Evolutionary conservation across 2,888 invertebrate species (phyloP), one percentile per base, ranked within the genome.

Genomic region (Synanthedon andrenaeformis): DNA sequence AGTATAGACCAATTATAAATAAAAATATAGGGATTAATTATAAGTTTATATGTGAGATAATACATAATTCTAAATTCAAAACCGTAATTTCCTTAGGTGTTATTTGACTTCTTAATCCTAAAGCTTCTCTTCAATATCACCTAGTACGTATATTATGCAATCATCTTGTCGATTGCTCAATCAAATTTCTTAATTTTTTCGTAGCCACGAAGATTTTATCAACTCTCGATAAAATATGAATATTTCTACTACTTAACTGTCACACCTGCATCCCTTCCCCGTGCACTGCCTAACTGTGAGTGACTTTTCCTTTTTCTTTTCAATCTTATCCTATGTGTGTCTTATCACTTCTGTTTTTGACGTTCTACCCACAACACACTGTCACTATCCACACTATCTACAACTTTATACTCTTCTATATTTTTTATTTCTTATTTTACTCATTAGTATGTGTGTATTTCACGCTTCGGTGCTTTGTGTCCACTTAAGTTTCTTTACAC

Each of bases 391-490:
- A 86, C 86, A 86, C 86, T 84, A 59, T 80, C 66, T 75, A 86
- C 82, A 80, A 77, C 76, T 82, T 78, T 76, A 17, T 79, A 77
- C 70, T 79, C 76, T 81, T 79, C 77, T 79, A 74, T 51, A 49
- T 13, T 72, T 67, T 62, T 71, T 53, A 69, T 51, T 51, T 52
- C 53, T 45, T 71, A 67, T 76, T 69, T n/a, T 69, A 62, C 67
- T 67, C 67, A 74, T 82, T 35, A 79, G 74, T 58, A 55, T 55
- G 54, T 67, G 64, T 67, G 64, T 68, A 62, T 72, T 61, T 76
- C 82, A 84, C 82, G 86, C 86, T 87, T 86, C 69, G 77, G 70
- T 77, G 87, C 87, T 87, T 85, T 74, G 78, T 73, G 72, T 81
- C 74, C 77, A 82, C 79, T 67, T 77, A 66, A 65, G 64, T 84